A percentile compares a stretch with the other conserved stretches of the same genome.
Conservation (phyloP, 1,140 invertebrate species). For the Argopecten irradians region DNA sequence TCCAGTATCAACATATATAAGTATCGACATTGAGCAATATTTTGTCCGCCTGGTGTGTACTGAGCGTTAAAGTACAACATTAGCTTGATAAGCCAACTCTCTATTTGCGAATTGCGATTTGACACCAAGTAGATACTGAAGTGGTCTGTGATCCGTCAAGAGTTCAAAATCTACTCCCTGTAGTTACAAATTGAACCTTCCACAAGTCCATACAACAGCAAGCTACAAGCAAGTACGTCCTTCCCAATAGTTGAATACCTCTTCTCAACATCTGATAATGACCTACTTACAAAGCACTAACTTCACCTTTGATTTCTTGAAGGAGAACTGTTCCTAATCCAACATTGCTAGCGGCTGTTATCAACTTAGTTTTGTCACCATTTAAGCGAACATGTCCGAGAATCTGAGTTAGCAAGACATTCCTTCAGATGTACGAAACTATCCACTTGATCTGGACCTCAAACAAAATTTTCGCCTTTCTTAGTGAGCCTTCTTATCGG, state of each 20-base stretch:
- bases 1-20: neutral
- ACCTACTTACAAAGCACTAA: conserved; percentile 33
- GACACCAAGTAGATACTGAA: conserved; percentile 35
- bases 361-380: neutral
- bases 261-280: conserved; percentile 36
- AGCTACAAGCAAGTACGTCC: conserved; percentile 38
- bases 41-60: conserved; percentile 37
- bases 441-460: neutral
- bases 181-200: conserved; percentile 35
- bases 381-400: neutral
- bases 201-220: conserved; percentile 43
- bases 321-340: conserved; percentile 38
- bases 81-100: conserved; percentile 38
- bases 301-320: neutral
- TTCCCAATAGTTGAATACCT: conserved; percentile 50
- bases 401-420: neutral
- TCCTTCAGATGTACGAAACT: neutral
- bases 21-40: conserved; percentile 39
- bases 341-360: conserved; percentile 12
- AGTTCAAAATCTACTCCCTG: conserved; percentile 31
- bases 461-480: neutral
- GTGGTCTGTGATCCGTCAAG: conserved; percentile 35
- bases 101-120: conserved; percentile 37
- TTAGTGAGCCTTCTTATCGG: neutral
- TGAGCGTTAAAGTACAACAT: conserved; percentile 38